phyloP scores from a whole-genome alignment of 2,113 vertebrate species.

The Ornithorhynchus anatinus region DNA sequence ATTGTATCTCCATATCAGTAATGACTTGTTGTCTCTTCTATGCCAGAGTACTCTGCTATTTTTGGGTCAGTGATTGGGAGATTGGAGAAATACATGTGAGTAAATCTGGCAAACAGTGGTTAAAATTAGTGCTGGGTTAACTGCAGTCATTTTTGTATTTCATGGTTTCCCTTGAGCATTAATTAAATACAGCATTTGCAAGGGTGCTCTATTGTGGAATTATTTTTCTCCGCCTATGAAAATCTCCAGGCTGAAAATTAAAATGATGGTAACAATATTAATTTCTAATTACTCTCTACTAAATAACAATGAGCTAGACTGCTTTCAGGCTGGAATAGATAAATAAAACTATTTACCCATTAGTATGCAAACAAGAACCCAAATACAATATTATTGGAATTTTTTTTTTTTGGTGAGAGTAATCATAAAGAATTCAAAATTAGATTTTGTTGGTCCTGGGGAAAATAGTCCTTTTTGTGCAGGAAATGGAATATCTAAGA shows the following conservation, averaged over 20 bases:
- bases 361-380: conserved; percentile 3
- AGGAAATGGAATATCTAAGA: not conserved
- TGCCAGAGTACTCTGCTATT: not conserved
- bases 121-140: conserved; percentile 16
- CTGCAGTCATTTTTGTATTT: not conserved
- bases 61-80: not conserved
- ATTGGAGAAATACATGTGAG: conserved; percentile 9
- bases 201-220: conserved; percentile 7
- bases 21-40: not conserved
- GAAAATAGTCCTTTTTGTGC: not conserved
- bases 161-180: conserved; percentile 22
- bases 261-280: conserved; percentile 14
- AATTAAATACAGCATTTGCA: conserved; percentile 37
- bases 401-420: conserved; percentile 11
- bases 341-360: conserved; percentile 12
- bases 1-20: no score
- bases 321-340: not conserved
- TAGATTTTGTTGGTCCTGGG: not conserved
- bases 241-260: conserved; percentile 24
- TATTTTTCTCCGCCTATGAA: conserved; percentile 5
- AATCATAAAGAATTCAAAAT: conserved; percentile 29
- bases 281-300: conserved; percentile 41
- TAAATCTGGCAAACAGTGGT: conserved; percentile 22
- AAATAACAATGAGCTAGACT: conserved; percentile 16
- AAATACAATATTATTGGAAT: not conserved